Conservation (phyloP, 92 coral and sea anemone genomes). For the Isaurus tuberculatus region DNA sequence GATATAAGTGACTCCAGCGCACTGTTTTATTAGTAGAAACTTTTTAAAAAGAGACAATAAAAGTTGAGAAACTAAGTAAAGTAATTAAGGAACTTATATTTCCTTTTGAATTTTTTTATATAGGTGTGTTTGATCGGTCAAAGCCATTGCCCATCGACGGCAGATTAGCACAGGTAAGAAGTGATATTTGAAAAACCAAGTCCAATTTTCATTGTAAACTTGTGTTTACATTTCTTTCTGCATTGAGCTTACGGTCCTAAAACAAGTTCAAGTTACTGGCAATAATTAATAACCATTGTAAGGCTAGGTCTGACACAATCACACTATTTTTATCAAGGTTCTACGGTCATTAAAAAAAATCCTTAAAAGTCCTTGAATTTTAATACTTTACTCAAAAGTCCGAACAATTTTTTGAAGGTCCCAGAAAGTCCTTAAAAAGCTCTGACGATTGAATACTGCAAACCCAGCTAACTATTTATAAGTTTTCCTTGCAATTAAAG, state of each 20-base stretch:
- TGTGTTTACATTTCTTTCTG: not conserved
- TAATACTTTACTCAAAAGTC: too few species aligned
- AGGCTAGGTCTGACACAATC: too few species aligned
- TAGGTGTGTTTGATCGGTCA: conserved; percentile 97
- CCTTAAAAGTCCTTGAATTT: too few species aligned
- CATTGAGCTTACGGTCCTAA: not conserved
- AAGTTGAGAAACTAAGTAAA: not conserved
- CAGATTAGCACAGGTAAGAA: conserved; percentile 81
- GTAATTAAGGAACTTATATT: not conserved
- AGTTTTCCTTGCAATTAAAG: too few species aligned
- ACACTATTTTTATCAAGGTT: too few species aligned
- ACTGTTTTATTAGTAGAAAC: too few species aligned
- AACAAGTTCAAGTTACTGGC: not conserved
- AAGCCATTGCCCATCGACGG: conserved; percentile 93
- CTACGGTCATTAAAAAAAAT: too few species aligned
- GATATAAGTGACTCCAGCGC: too few species aligned
- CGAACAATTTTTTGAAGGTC: too few species aligned
- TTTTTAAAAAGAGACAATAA: not conserved
- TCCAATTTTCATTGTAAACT: not conserved
- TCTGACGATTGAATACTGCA: too few species aligned
- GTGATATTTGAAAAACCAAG: not conserved
- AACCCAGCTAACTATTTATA: too few species aligned
- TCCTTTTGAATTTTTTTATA: conserved; percentile 4
- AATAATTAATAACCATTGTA: not conserved
- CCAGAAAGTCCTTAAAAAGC: too few species aligned